Base-by-base conservation (phyloP, 1,140 invertebrate genomes). In the Laupala kohalensis region DNA sequence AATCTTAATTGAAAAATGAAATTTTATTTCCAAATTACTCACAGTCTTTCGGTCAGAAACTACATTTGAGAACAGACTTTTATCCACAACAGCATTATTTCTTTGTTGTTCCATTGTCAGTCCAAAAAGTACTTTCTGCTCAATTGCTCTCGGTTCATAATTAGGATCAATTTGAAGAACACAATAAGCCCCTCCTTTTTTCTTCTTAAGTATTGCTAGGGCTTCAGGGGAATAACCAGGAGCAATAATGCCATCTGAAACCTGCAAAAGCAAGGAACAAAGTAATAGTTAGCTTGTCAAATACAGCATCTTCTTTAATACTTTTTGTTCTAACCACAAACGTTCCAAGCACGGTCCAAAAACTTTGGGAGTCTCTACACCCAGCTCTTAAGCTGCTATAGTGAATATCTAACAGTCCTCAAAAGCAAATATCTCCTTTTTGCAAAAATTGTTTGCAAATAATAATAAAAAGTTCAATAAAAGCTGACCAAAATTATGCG, bases 221-320 rank as follows among this genome's bases (percentile, higher is more conserved):
- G 97, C 97, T 76, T 90, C 92, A 0, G 86, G 80, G 0, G 87
- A 83, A 79, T 97, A 99, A 5, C 90, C 93, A 5, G 97, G 95
- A 0, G 97, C 97, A 75, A 99, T 93, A 53, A 99, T 91, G 53
- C 97, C 97, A 84, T 99, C 97, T 3, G 96, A 98, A 0, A 99
- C 95, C 83, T 84, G 72, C 13, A 75, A 75, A 69, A n/a, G n/a
- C n/a, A n/a, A n/a, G n/a, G n/a, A n/a, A n/a, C n/a, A n/a, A 71
- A 69, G 74, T 74, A 73, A n/a, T n/a, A n/a, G n/a, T n/a, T n/a
- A n/a, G n/a, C n/a, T n/a, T n/a, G n/a, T n/a, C n/a, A n/a, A n/a
- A n/a, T n/a, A n/a, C n/a, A n/a, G n/a, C n/a, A n/a, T n/a, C n/a
- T n/a, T n/a, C n/a, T n/a, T n/a, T n/a, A n/a, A n/a, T n/a, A n/a